Percentiles rank a stretch among this genome's conserved stretches.
Evolutionary conservation across 2,888 invertebrate species (phyloP).

Genomic region (Lepeophtheirus nordmannii): DNA sequence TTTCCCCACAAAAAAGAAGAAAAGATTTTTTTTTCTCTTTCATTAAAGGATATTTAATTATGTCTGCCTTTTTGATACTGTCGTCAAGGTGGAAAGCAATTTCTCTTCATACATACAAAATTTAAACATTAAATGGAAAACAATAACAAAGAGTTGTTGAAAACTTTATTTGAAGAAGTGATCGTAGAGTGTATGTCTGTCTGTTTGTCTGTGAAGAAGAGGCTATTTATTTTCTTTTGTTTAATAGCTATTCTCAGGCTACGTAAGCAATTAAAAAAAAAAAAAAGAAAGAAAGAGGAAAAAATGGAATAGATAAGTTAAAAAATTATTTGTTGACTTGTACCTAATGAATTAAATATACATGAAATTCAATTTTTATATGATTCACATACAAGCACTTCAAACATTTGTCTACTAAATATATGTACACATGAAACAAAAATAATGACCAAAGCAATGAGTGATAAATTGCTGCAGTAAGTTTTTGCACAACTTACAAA

Average conservation of each 20-base stretch:
- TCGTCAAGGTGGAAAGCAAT: no score
- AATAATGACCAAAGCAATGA: no score
- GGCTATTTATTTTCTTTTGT: neutral
- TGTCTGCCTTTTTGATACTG: no score
- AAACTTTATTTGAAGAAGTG: neutral
- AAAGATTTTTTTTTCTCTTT: no score
- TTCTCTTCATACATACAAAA: neutral
- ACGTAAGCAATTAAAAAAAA: conserved; percentile 19
- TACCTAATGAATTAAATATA: neutral
- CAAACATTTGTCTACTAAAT: no score
- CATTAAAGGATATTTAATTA: no score
- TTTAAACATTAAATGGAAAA: neutral
- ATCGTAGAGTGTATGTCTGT: neutral
- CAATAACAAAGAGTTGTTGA: neutral
- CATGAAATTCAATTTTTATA: conserved; percentile 25
- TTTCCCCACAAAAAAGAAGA: no score
- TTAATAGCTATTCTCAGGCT: conserved; percentile 24
- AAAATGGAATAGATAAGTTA: neutral
- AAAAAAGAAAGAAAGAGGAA: conserved; percentile 22
- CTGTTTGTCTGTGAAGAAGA: neutral
- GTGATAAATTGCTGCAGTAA: no score
- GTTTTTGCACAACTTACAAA: no score
- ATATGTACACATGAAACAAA: no score
- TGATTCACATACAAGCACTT: conserved; percentile 16
- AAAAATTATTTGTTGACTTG: conserved; percentile 3